Conservation (phyloP, 1,140 invertebrate species). For the Aphidius gifuensis region DNA sequence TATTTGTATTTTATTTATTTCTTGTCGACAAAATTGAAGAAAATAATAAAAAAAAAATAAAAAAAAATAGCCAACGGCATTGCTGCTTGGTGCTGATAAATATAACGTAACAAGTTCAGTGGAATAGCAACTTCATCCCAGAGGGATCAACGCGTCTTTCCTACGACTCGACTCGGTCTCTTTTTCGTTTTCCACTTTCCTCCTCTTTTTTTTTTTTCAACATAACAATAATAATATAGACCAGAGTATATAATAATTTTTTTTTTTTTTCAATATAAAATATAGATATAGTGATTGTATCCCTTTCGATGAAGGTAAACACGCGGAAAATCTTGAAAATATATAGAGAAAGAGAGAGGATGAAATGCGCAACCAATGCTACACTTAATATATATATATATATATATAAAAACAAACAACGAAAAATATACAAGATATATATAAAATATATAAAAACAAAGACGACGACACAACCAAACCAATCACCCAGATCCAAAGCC, state of each 20-base stretch:
- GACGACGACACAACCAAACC: conserved; percentile 25
- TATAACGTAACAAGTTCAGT: conserved; percentile 52
- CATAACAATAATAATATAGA: background rate
- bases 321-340: conserved; percentile 24
- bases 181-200: conserved; percentile 9
- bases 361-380: background rate
- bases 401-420: too few relatives aligned
- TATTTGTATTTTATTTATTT: too few relatives aligned
- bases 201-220: conserved; percentile 3
- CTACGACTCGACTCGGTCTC: conserved; percentile 23
- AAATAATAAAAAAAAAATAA: too few relatives aligned
- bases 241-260: background rate
- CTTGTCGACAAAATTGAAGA: too few relatives aligned
- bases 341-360: conserved; percentile 5
- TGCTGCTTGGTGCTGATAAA: conserved; percentile 49
- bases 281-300: background rate
- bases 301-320: conserved; percentile 16
- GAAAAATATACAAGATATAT: background rate
- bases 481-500: conserved; percentile 27
- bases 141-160: conserved; percentile 46
- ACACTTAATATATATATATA: too few relatives aligned
- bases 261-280: background rate
- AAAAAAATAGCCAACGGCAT: conserved; percentile 29
- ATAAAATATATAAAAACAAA: conserved; percentile 1
- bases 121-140: conserved; percentile 50